phyloP scores from a whole-genome alignment of 2,888 invertebrate species.

The Trachelus stipa region DNA sequence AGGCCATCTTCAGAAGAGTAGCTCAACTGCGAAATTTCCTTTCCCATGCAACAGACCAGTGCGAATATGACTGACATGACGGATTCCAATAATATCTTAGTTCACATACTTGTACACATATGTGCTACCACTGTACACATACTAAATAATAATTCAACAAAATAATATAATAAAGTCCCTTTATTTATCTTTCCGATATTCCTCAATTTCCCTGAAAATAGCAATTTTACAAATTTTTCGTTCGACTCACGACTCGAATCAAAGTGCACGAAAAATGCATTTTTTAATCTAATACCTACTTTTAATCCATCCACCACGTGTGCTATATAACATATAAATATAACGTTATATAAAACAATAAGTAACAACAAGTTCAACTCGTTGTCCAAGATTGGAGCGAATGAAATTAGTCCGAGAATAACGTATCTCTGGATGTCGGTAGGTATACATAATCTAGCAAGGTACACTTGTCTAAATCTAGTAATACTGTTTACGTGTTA shows the following conservation, averaged over 20 bases:
- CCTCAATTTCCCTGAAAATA: neutral
- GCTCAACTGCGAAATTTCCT: neutral
- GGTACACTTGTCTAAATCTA: neutral
- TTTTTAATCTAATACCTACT: neutral
- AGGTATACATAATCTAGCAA: neutral
- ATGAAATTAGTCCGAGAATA: too few species aligned
- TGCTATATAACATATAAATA: neutral
- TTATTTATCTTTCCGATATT: too few species aligned
- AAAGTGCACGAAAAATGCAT: neutral
- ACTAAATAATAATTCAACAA: neutral
- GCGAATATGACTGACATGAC: neutral
- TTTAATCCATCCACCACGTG: neutral
- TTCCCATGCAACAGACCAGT: neutral
- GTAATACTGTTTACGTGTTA: conserved; percentile 3
- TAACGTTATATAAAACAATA: neutral
- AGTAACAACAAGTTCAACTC: neutral
- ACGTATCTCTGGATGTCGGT: too few species aligned
- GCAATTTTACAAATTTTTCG: too few species aligned
- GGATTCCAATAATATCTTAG: too few species aligned
- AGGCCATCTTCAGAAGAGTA: neutral
- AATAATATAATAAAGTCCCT: neutral
- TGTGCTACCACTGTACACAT: neutral
- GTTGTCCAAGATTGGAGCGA: too few species aligned
- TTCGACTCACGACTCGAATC: neutral
- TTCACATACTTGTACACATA: too few species aligned